phyloP scores from a whole-genome alignment of 2,888 invertebrate genomes.

The Malacosoma neustria region DNA sequence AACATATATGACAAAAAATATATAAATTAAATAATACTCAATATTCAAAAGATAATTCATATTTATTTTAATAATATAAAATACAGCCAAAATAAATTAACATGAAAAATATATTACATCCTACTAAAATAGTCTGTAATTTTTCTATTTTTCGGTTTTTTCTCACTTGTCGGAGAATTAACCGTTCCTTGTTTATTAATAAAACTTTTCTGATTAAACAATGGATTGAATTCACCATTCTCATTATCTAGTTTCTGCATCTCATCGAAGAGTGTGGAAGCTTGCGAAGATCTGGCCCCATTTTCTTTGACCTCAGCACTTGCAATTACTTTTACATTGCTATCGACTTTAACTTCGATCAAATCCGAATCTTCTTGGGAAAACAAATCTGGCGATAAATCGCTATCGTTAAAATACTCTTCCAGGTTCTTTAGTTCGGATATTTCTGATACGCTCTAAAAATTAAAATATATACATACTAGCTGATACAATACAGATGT shows the following conservation, averaged over 20 bases:
- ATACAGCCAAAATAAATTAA: neutral
- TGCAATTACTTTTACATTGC: conserved; percentile 1
- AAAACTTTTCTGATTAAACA: neutral
- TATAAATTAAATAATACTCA: too few species aligned
- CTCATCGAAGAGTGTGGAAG: conserved; percentile 32
- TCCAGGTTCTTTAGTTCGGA: conserved; percentile 6
- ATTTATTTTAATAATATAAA: neutral
- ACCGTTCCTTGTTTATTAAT: conserved; percentile 2
- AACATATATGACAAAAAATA: too few species aligned
- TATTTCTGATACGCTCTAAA: too few species aligned
- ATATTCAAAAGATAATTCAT: too few species aligned
- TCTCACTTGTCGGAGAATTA: conserved; percentile 29
- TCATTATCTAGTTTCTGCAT: conserved; percentile 27
- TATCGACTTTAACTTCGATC: conserved; percentile 14
- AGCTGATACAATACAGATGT: too few species aligned
- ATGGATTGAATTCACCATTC: conserved; percentile 5
- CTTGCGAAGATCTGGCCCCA: conserved; percentile 9
- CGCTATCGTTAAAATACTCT: conserved; percentile 11
- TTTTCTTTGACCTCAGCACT: conserved; percentile 1
- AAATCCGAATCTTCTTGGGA: conserved; percentile 34
- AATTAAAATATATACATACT: too few species aligned
- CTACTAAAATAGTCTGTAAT: conserved; percentile 57
- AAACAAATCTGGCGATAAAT: conserved; percentile 44
- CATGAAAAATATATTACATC: neutral
- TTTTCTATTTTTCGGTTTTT: conserved; percentile 38